Conservation (phyloP, 2,113 vertebrate genomes). For the Eulemur macaco region DNA sequence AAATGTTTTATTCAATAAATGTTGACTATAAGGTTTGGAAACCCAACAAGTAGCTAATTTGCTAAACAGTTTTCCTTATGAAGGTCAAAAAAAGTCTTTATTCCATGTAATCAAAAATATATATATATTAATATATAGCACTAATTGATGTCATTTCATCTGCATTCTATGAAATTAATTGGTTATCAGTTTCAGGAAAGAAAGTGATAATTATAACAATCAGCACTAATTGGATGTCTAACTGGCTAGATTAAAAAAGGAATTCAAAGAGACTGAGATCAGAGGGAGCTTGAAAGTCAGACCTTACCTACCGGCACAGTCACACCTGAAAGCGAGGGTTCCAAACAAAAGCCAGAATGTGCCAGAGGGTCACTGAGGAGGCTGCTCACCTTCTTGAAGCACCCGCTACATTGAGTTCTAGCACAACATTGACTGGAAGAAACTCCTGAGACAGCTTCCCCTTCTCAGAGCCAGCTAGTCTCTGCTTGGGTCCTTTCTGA, state of each 20-base stretch:
- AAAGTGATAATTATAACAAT: constrained; percentile 40
- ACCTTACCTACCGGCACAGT: not conserved
- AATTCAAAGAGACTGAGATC: not conserved
- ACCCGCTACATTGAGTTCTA: not conserved
- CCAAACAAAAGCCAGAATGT: not conserved
- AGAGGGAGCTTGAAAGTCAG: not conserved
- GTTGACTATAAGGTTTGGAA: constrained; percentile 22
- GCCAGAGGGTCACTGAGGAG: not conserved
- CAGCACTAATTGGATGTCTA: constrained; percentile 20
- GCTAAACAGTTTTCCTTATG: not conserved
- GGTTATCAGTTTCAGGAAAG: constrained; percentile 29
- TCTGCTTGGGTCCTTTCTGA: not conserved
- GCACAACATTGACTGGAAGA: not conserved
- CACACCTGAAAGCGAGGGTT: not conserved
- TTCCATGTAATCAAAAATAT: not conserved
- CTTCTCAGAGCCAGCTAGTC: not conserved
- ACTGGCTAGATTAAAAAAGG: not conserved
- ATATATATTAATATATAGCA: too few relatives aligned
- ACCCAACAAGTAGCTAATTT: constrained; percentile 22
- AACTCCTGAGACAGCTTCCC: not conserved
- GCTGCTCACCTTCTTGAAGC: not conserved
- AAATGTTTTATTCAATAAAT: not conserved
- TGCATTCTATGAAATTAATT: constrained; percentile 36
- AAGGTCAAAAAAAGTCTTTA: constrained; percentile 28
- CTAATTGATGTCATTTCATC: not conserved